Percentiles rank a stretch among this genome's conserved stretches.
These are phyloP conservation scores for Drosophila percnosoma DNA, from an alignment of 2,888 invertebrate genomes.

Conservation along the genomic window DNA sequence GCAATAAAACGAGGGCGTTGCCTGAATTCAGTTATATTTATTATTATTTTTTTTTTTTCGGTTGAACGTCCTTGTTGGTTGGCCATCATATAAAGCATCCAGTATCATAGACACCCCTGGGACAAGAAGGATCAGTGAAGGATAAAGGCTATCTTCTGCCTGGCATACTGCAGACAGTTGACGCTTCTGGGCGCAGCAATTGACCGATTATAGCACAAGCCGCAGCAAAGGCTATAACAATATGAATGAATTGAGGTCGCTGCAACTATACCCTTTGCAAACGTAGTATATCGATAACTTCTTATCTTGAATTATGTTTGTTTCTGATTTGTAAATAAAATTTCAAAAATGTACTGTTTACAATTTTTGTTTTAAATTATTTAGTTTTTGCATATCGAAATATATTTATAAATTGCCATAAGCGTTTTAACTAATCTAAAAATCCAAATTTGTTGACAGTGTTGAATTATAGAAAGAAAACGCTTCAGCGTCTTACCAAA, in stretches of 20 bases:
- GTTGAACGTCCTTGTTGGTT: constrained; percentile 4
- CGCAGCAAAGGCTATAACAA: constrained; percentile 37
- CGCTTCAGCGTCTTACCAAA: not conserved
- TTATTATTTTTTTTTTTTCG: not conserved
- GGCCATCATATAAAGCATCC: constrained; percentile 21
- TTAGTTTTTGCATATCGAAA: not conserved
- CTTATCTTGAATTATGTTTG: not conserved
- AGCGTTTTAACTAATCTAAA: not conserved
- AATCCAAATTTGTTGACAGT: not conserved
- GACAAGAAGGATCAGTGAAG: constrained; percentile 1
- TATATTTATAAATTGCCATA: not conserved
- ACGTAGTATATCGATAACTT: not conserved
- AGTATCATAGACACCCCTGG: constrained; percentile 19
- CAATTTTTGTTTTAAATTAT: not conserved
- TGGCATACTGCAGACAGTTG: constrained; percentile 42
- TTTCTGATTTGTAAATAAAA: not conserved
- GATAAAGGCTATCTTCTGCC: not conserved
- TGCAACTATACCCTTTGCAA: not conserved
- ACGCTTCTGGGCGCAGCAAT: constrained; percentile 60
- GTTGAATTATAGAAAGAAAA: not conserved
- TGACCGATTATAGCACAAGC: constrained; percentile 68
- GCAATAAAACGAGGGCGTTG: constrained; percentile 57
- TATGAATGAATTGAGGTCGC: constrained; percentile 20
- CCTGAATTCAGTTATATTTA: constrained; percentile 27
- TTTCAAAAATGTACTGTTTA: not conserved